phyloP scores from a whole-genome alignment of 2,888 invertebrate species.

The Hydroisotoma schaefferi region DNA sequence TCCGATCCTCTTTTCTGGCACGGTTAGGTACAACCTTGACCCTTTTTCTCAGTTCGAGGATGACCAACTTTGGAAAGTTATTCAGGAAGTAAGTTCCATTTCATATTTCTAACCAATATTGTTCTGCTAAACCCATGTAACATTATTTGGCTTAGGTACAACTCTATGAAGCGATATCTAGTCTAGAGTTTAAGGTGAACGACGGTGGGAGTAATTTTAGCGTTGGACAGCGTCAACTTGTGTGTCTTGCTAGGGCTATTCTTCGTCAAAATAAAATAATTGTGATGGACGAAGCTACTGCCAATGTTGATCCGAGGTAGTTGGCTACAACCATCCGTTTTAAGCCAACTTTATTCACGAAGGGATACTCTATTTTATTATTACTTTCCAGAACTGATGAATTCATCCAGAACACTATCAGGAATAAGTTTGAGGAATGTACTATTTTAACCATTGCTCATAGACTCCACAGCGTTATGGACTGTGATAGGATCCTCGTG shows the following conservation, averaged over 20 bases:
- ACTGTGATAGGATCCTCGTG: conserved; percentile 10
- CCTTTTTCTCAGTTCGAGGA: conserved; percentile 80
- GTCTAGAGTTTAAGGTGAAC: conserved; percentile 22
- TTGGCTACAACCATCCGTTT: too few relatives aligned
- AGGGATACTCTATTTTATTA: neutral
- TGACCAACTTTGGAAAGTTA: conserved; percentile 74
- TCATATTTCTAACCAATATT: neutral
- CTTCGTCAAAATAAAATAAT: conserved; percentile 25
- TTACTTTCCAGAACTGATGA: conserved; percentile 67
- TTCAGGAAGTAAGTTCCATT: conserved; percentile 65
- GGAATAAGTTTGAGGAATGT: conserved; percentile 72
- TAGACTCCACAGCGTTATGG: conserved; percentile 8
- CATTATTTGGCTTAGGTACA: conserved; percentile 26
- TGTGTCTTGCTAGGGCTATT: conserved; percentile 28
- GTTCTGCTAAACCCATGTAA: neutral
- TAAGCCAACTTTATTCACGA: too few relatives aligned
- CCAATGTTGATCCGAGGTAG: conserved; percentile 5
- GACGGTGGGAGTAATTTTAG: conserved; percentile 25
- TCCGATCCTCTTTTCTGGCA: conserved; percentile 81
- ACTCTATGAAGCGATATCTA: conserved; percentile 28
- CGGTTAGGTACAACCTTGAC: conserved; percentile 83
- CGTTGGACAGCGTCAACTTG: conserved; percentile 24
- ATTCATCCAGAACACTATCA: conserved; percentile 78
- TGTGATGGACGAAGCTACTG: conserved; percentile 19
- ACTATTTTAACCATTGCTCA: conserved; percentile 70